Evolutionary conservation across 2,113 vertebrate species (phyloP), one percentile per base, ranked within the genome.

Genomic region (Podarcis cretensis): DNA sequence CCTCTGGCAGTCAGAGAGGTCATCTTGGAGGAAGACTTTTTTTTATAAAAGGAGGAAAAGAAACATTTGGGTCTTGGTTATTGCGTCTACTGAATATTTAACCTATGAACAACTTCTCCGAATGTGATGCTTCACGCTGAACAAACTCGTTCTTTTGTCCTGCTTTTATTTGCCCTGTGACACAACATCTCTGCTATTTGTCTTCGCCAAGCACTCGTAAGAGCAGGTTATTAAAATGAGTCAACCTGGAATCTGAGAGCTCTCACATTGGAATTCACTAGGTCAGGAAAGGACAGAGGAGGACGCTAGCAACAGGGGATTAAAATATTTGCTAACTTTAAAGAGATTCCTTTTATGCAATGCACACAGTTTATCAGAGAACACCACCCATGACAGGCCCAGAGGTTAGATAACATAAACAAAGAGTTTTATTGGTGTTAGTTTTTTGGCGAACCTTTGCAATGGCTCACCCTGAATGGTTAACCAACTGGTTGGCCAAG

Each of bases 301-400:
- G 81, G 37, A 81, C 73, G 25, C 23, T 83, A 68, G 73, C 66
- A 81, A 85, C 8, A 81, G 82, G 89, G 20, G 23, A 76, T 7
- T 20, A 84, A 87, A 81, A 14, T 4, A 69, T 82, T 93, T 93
- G 6, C 32, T 85, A 88, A n/a, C 35, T 94, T 83, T 40, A 63
- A 88, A 89, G 20, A 54, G 32, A 84, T 77, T 89, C 73, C 88
- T 93, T 90, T 48, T 63, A 85, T 30, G 37, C 12, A 23, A 81
- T 83, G 65, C 30, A 79, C 84, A 90, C 83, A 32, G 90, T 91
- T 89, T 85, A 85, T 71, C 77, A 88, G 48, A 71, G 21, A 0
- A 0, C 6, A 63, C 20, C 69, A 14, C 89, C 92, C n/a, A 16
- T 82, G 20, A 65, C 81, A 91, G 88, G 66, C 87, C 86, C 6